phyloP scores from a whole-genome alignment of 2,888 invertebrate species.

The Metopia argyrocephala region DNA sequence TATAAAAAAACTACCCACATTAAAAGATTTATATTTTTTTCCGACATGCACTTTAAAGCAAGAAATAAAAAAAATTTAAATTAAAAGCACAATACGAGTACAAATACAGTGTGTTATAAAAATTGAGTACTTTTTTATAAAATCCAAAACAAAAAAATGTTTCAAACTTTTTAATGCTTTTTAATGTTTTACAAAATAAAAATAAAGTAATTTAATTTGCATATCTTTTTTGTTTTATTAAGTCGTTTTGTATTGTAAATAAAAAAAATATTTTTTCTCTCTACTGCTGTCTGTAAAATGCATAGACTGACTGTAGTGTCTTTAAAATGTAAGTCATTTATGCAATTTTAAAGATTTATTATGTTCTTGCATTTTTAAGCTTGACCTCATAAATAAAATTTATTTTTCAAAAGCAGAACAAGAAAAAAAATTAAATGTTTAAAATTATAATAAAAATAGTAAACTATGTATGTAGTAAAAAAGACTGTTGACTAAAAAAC shows the following conservation, averaged over 20 bases:
- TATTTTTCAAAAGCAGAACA: slow-evolving; percentile 40
- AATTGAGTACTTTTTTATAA: no score
- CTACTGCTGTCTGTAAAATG: no score
- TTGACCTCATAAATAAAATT: slow-evolving; percentile 63
- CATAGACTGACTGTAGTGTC: no score
- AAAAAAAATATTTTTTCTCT: no score
- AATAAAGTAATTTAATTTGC: no score
- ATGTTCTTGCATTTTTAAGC: slow-evolving; percentile 53
- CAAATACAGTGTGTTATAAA: neutral
- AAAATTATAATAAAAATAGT: slow-evolving; percentile 40
- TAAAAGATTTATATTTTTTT: slow-evolving; percentile 55
- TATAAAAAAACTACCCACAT: slow-evolving; percentile 41
- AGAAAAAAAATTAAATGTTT: slow-evolving; percentile 16
- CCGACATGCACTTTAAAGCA: slow-evolving; percentile 36
- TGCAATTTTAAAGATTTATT: neutral
- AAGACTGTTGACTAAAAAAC: no score
- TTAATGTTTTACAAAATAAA: no score
- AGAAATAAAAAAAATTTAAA: neutral
- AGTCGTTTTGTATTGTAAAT: no score
- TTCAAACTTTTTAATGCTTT: neutral
- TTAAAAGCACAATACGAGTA: no score
- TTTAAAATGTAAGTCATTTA: no score
- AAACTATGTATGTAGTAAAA: slow-evolving; percentile 39
- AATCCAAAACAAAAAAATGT: no score
- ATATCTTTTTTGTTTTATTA: no score